Evolutionary conservation across 2,113 vertebrate species (phyloP).

Genomic region (Otus sunia): DNA sequence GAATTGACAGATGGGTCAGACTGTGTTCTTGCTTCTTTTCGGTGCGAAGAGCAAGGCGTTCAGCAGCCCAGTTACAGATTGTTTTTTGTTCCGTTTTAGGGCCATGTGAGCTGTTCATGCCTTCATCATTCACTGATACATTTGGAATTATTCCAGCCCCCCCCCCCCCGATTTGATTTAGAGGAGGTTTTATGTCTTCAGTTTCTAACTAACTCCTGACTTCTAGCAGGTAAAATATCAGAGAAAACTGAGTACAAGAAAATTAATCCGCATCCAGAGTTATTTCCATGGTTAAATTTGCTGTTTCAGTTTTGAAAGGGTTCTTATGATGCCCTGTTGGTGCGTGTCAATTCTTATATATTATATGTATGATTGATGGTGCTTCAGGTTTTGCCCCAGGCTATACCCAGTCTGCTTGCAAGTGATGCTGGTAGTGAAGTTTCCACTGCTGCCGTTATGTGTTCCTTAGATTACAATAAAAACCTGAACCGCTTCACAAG

Average conservation of each 20-base stretch:
- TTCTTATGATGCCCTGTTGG: not conserved
- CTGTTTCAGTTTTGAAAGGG: not conserved
- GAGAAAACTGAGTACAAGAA: not conserved
- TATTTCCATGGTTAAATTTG: not conserved
- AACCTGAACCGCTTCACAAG: not conserved
- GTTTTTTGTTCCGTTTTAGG: not conserved
- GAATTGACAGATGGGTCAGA: not conserved
- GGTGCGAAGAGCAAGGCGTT: not conserved
- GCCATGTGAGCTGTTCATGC: not conserved
- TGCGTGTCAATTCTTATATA: not conserved
- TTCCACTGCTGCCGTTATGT: not conserved
- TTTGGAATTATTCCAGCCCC: not conserved
- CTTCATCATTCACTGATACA: not conserved
- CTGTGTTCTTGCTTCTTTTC: not conserved
- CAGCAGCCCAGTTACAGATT: not conserved
- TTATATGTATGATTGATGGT: not conserved
- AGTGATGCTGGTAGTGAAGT: not conserved
- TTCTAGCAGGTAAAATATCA: not conserved
- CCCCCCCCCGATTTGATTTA: not conserved
- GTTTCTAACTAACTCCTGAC: not conserved
- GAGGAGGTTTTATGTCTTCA: not conserved
- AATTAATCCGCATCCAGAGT: not conserved
- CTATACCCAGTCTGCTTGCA: constrained; percentile 5
- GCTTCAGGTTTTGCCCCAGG: constrained; percentile 24
- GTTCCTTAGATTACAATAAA: not conserved